Base-by-base conservation (phyloP, 2,113 vertebrate species). In the Boulengeromyrus knoepffleri region DNA sequence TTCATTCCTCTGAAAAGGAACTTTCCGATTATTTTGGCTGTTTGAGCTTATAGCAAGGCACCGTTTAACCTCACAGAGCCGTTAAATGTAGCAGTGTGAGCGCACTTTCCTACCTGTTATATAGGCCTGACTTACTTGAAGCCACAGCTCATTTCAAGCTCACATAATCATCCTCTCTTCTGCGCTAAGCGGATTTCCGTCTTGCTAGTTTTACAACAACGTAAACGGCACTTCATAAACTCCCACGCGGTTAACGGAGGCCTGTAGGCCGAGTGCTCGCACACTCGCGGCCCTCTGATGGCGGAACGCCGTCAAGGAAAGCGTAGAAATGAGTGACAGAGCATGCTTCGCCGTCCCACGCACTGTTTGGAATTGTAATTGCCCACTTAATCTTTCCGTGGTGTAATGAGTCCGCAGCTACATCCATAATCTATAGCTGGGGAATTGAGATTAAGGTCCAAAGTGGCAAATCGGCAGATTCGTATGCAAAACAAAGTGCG, bases 261-360 rank as follows among this genome's bases (percentile, higher is more conserved):
- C 10, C 53, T 45, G 53, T 24, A n/a, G 49, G 19, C 7, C 12
- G 53, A 36, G 87, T 36, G 13, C 87, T 62, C 45, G 9, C 21
- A 27, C n/a, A 31, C 27, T 56, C 10, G 9, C 27, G 92, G 92
- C 88, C 92, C 85, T 56, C 39, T 46, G 89, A 87, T 88, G 42
- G 45, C 21, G 24, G 24, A 31, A 46, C 36, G 93, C 93, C 95
- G 95, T 96, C 95, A 96, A 93, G 93, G 92, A 96, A 93, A 94
- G 95, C 95, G 95, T 96, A 97, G 96, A 96, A 96, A 95, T 96
- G 96, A 96, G 95, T 96, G 96, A 95, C 95, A 96, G 94, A 94
- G 95, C 93, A 94, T 95, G 96, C 96, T 94, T 92, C 94, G 95
- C 95, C 94, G 96, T 96, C 95, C 96, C 93, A 91, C 93, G 91